These are phyloP conservation scores for Phacellophora camtschatica DNA, from an alignment of 30 jellyfish, hydroid and myxozoan species.

Conservation along the genomic window DNA sequence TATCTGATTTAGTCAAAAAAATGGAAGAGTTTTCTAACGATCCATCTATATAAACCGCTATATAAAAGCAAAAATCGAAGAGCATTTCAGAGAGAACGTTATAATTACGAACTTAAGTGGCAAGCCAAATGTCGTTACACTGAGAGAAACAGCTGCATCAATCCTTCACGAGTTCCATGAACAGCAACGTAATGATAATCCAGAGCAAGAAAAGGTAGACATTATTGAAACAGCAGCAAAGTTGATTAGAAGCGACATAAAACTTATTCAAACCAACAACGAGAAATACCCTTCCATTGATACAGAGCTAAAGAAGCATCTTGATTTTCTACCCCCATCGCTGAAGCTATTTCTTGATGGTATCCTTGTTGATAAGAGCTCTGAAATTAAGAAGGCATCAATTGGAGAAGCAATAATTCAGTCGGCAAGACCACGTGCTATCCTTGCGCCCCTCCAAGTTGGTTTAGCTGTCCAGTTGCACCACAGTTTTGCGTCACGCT, in stretches of 20 bases:
- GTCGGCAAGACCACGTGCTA: constrained; percentile 21
- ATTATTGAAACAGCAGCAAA: constrained; percentile 43
- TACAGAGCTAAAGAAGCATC: background rate
- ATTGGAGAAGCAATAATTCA: constrained; percentile 51
- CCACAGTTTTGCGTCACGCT: constrained; percentile 20
- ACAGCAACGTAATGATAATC: background rate
- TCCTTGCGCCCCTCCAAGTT: constrained; percentile 2
- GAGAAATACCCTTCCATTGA: constrained; percentile 1
- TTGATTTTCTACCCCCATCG: background rate
- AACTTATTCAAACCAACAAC: background rate
- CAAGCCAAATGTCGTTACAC: constrained; percentile 9
- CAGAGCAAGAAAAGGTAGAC: constrained; percentile 9
- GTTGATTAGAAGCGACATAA: constrained; percentile 18
- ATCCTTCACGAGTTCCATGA: constrained; percentile 4
- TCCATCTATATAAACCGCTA: background rate
- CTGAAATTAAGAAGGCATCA: background rate
- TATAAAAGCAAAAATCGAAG: constrained; percentile 13
- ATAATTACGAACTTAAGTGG: constrained; percentile 11
- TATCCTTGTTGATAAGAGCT: background rate
- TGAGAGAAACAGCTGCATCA: constrained; percentile 12
- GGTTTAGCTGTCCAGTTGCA: constrained; percentile 17
- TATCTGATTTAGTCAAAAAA: background rate
- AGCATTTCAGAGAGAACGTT: constrained; percentile 1
- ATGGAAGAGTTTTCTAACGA: background rate
- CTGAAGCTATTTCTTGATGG: background rate